Percentiles rank a stretch among this genome's conserved stretches.
Conservation (phyloP, 2,113 vertebrate genomes). For the Chinchilla lanigera region DNA sequence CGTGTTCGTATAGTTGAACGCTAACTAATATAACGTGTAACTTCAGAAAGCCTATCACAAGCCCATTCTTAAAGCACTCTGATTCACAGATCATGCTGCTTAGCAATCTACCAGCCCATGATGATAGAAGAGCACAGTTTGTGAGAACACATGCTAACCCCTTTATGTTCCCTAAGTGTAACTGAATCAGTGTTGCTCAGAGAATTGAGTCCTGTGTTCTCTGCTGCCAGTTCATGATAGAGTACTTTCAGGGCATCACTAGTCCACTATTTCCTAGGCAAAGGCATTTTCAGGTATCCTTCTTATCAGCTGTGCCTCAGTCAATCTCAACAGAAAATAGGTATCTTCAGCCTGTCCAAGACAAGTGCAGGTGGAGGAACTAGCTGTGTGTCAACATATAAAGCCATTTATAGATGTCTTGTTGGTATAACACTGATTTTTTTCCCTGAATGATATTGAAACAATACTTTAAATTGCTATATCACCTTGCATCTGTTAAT, state of each 20-base stretch:
- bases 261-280: neutral
- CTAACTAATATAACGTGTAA: neutral
- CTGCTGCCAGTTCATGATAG: neutral
- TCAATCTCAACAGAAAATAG: neutral
- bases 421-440: neutral
- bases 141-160: neutral
- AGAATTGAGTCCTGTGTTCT: neutral
- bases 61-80: neutral
- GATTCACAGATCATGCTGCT: neutral
- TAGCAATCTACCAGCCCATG: neutral
- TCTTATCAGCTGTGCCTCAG: neutral
- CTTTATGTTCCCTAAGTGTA: neutral
- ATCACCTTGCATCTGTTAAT: neutral
- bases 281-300: neutral
- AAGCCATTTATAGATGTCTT: neutral
- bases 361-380: neutral
- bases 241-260: neutral
- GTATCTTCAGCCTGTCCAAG: neutral
- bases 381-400: neutral
- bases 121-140: neutral
- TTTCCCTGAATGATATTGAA: neutral
- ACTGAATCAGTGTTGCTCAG: neutral
- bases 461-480: neutral
- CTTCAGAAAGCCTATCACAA: neutral
- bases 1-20: neutral